Conservation (phyloP, 2,888 invertebrate species). For the Falcaria lacertinaria region DNA sequence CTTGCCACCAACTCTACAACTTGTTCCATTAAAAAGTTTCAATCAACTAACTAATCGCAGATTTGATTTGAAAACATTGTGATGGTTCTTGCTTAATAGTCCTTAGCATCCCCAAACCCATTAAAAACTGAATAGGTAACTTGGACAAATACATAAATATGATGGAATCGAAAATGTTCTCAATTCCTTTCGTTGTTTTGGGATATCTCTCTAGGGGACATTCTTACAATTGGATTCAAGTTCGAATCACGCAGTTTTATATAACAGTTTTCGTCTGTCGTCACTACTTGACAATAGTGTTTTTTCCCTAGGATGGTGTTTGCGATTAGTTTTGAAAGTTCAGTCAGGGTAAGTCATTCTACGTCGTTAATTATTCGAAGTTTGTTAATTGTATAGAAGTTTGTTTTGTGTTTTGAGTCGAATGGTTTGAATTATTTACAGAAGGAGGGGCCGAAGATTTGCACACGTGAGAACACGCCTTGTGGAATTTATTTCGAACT, state of each 20-base stretch:
- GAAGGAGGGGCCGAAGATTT: conserved; percentile 43
- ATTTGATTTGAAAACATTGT: background rate
- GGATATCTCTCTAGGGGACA: conserved; percentile 65
- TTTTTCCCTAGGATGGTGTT: background rate
- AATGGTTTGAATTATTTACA: conserved; percentile 58
- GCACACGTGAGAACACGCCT: conserved; percentile 48
- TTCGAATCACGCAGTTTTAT: conserved; percentile 58
- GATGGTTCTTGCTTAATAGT: background rate
- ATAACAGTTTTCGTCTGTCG: conserved; percentile 12
- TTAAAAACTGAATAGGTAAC: conserved; percentile 5
- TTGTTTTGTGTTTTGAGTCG: conserved; percentile 41
- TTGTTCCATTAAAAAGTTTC: conserved; percentile 1
- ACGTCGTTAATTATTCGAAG: conserved; percentile 45
- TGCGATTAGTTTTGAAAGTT: conserved; percentile 18
- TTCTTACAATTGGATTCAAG: conserved; percentile 74
- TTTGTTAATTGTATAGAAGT: conserved; percentile 57
- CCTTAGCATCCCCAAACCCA: background rate
- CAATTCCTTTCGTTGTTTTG: conserved; percentile 70
- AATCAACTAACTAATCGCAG: too few species aligned
- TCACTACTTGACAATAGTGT: conserved; percentile 5
- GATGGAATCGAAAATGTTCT: conserved; percentile 52
- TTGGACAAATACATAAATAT: conserved; percentile 14
- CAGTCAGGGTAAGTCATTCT: conserved; percentile 24
- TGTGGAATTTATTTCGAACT: conserved; percentile 22
- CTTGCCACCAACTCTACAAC: too few species aligned